Base-by-base conservation (phyloP, 2,888 invertebrate genomes). In the Hyles lineata region DNA sequence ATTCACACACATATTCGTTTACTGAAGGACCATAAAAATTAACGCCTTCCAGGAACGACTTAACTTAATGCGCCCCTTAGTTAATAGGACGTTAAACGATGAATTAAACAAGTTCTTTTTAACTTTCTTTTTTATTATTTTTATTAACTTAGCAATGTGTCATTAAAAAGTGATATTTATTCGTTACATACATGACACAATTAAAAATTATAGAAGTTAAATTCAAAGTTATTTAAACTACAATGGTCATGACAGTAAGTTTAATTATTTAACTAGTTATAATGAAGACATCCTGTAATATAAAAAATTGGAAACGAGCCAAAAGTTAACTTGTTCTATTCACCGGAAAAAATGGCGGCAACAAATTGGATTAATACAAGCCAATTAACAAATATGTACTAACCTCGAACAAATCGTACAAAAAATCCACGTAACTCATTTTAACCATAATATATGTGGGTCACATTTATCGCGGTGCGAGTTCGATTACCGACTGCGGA, bases 351-450 rank as follows among this genome's bases (percentile, higher is more conserved):
- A 60, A 60, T 25, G 25, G 25, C 25, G 11, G 1, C 29, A 70
- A 25, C 50, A 15, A 52, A 70, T 50, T 21, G 8, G 11, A 17
- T 69, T 35, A 23, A 21, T 6, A n/a, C 7, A 52, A 9, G 5
- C 15, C 6, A 29, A 55, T 21, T 19, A 55, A 72, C 21, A 43
- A 43, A 43, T 11, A 43, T 15, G 2, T 43, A 71, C 90, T 85
- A 77, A 92, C 93, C 92, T 94, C 91, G 21, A 93, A 79, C 50
- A 93, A 83, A 76, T 92, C 93, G 78, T 93, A 92, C 23, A 93
- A 83, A 78, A 92, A 92, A 72, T 92, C 91, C 76, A 93, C 90
- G 81, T 92, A 92, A 82, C 89, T 90, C 91, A 93, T 93, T 80
- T 52, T 62, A 52, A 11, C 25, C 23, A 69, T 55, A 63, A 71